phyloP scores from a whole-genome alignment of 2,888 invertebrate genomes.

The Geotrupes spiniger region DNA sequence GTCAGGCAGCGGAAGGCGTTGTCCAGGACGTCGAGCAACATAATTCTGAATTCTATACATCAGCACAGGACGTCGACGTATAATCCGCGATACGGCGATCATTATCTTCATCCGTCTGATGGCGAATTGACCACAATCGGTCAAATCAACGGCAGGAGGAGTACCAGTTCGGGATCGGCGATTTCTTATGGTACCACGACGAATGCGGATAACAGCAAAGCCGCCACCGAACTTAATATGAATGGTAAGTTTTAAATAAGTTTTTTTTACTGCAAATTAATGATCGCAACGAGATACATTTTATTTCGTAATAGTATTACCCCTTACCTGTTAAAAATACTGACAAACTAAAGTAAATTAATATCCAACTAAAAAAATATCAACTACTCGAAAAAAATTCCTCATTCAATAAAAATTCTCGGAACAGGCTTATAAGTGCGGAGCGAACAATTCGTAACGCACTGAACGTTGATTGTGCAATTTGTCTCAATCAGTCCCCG shows the following conservation, averaged over 20 bases:
- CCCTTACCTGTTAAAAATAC: too few relatives aligned
- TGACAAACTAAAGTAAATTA: too few relatives aligned
- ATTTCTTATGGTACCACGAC: conserved; percentile 56
- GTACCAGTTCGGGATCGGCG: conserved; percentile 58
- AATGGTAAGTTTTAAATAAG: conserved; percentile 58
- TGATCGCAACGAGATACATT: too few relatives aligned
- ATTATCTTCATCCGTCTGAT: conserved; percentile 61
- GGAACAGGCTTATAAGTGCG: too few relatives aligned
- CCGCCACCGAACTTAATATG: conserved; percentile 67
- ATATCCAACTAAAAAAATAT: too few relatives aligned
- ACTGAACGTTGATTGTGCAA: too few relatives aligned
- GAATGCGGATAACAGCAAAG: conserved; percentile 52
- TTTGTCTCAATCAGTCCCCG: too few relatives aligned
- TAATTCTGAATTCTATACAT: conserved; percentile 79
- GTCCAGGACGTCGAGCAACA: conserved; percentile 82
- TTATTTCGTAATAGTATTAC: too few relatives aligned
- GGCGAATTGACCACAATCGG: conserved; percentile 55
- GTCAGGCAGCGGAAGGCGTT: conserved; percentile 78
- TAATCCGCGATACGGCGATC: conserved; percentile 45
- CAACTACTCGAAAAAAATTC: too few relatives aligned
- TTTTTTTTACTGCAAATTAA: too few relatives aligned
- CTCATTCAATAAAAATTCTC: too few relatives aligned
- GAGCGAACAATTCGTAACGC: too few relatives aligned
- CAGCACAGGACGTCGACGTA: conserved; percentile 67
- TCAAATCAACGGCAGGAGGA: conserved; percentile 58